Evolutionary conservation across 2,888 invertebrate genomes (phyloP), one percentile per base, ranked within the genome.

Genomic region (Pollenia labialis): DNA sequence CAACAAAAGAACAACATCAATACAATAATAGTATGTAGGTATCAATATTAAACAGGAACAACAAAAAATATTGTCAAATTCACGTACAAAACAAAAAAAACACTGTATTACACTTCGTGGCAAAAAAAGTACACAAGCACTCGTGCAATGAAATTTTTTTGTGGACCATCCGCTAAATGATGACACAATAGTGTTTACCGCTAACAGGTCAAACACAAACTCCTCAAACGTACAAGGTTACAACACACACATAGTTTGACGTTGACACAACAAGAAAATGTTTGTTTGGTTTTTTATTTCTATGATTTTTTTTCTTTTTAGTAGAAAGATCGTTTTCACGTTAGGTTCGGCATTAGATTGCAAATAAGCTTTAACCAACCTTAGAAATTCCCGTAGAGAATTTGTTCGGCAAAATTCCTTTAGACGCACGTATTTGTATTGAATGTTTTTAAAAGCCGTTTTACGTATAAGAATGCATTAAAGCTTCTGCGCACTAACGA

Each of bases 401-500:
- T 68, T 72, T 72, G 18, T 42, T 16, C 32, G 58, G 64, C 40
- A 75, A 85, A 82, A 87, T 87, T 83, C 87, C 87, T 84, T 81
- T 68, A 83, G 76, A 84, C 81, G 62, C 77, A 77, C 82, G 79
- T 79, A 77, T 81, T 58, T 11, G n/a, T 16, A 62, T 50, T 52
- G 62, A 52, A 72, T 64, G 46, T 71, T 80, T 54, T 40, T 44
- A 8, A 16, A 8, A n/a, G 46, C 40, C 42, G 58, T 40, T 50
- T 32, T 42, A 50, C 50, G 56, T 52, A 16, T 40, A n/a, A 48
- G n/a, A 62, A 56, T 11, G 2, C n/a, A 50, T 23, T 50, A 32
- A 42, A 62, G 85, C 85, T 87, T 87, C 89, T 88, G 88, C 88
- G 88, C 87, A 79, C 66, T 76, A 86, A 90, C 91, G 91, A 91